phyloP scores from a whole-genome alignment of 2,888 invertebrate species.

The Cerastoderma edule region DNA sequence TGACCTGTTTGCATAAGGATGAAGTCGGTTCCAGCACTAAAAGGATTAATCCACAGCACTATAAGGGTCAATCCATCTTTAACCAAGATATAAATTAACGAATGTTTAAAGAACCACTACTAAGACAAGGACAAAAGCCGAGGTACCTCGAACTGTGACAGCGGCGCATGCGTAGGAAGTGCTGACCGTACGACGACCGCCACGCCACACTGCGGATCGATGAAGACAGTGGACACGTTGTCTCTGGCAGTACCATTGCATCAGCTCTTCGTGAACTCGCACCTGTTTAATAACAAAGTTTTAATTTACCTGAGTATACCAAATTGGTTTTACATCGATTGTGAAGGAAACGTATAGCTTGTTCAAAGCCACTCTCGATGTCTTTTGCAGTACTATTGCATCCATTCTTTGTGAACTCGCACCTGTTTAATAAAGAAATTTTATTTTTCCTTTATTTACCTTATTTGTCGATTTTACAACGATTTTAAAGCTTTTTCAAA shows the following conservation, averaged over 20 bases:
- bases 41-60: neutral
- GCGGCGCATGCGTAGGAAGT: neutral
- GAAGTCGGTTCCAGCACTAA: neutral
- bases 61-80: neutral
- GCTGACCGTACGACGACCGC: slow-evolving; percentile 8
- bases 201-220: slow-evolving; percentile 1
- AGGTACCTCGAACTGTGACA: slow-evolving; percentile 11
- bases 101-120: neutral
- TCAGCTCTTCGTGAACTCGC: slow-evolving; percentile 8
- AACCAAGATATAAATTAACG: neutral
- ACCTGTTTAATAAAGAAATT: no score
- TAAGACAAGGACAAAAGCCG: neutral
- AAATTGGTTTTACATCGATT: no score
- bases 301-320: no score
- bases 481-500: no score
- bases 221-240: slow-evolving; percentile 9
- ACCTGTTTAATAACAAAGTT: neutral
- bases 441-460: no score
- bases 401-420: no score
- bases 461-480: no score
- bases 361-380: no score
- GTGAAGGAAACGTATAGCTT: no score
- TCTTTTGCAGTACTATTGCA: no score
- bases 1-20: neutral
- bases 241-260: slow-evolving; percentile 21